Evolutionary conservation across 23 tunicate species (phyloP), one percentile per base, ranked within the genome.

Genomic region (Trididemnum clinides): DNA sequence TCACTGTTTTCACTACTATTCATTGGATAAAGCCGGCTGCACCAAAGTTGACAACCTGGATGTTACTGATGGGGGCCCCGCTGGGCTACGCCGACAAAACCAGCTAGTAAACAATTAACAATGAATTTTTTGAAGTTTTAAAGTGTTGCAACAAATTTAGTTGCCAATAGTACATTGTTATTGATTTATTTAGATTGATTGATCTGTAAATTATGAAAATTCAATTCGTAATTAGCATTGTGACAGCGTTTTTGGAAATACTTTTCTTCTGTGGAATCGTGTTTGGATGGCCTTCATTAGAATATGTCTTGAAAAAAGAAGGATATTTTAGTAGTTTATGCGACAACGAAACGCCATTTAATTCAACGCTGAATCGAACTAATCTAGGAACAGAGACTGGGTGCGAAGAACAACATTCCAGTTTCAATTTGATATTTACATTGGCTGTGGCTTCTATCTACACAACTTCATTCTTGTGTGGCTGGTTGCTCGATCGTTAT

Each of bases 211-310:
- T n/a, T n/a, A n/a, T n/a, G n/a, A n/a, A n/a, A n/a, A n/a, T n/a
- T n/a, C n/a, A n/a, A n/a, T n/a, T n/a, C n/a, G n/a, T n/a, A n/a
- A n/a, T n/a, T n/a, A 59, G 27, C 6, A 25, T 35, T 37, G 37
- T 72, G 31, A 81, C 91, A 33, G 87, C 70, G 37, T 54, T 73
- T 28, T 28, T 89, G 0, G 94, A 89, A 78, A 85, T 34, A 72
- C 36, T 89, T 19, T 65, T 84, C 58, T 82, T 88, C 30, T 44
- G 79, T 39, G 94, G 94, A 63, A 37, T 84, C 12, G 12, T 89
- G 6, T 84, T 84, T 51, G 94, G 94, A 0, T 89, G 94, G 94
- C 73, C 94, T 20, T 89, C 88, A 0, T 28, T 89, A 71, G 69
- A 64, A 26, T 89, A 25, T 39, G 85, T 84, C 21, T 57, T 89